A percentile compares a stretch with the other conserved stretches of the same genome.
Evolutionary conservation across 2,113 vertebrate genomes (phyloP).

Genomic region (Euleptes europaea): DNA sequence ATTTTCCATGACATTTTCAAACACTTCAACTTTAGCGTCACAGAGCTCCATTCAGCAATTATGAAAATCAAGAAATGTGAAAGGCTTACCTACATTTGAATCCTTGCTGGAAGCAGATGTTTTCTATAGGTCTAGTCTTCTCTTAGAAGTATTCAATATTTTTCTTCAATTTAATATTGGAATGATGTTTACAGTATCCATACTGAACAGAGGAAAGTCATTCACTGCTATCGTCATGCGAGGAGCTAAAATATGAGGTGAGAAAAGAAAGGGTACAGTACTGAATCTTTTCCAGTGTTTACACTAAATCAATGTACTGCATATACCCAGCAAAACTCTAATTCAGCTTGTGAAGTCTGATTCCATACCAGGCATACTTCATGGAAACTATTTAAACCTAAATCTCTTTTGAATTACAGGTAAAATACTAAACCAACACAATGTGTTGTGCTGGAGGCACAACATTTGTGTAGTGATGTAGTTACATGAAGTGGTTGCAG

Average conservation of each 20-base stretch:
- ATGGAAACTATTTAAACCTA: slow-evolving; percentile 68
- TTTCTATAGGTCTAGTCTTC: slow-evolving; percentile 37
- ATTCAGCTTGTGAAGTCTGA: slow-evolving; percentile 68
- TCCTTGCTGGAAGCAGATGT: neutral
- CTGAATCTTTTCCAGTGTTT: slow-evolving; percentile 54
- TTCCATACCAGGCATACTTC: slow-evolving; percentile 63
- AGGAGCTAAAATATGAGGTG: slow-evolving; percentile 70
- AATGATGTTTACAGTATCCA: neutral
- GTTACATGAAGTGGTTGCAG: slow-evolving; percentile 16
- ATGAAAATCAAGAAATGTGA: slow-evolving; percentile 45
- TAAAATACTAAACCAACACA: slow-evolving; percentile 54
- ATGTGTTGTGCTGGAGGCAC: slow-evolving; percentile 38
- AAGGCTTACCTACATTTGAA: slow-evolving; percentile 52
- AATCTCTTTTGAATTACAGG: slow-evolving; percentile 60
- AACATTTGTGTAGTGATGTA: slow-evolving; percentile 43
- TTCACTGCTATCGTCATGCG: slow-evolving; percentile 60
- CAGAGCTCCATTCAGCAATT: slow-evolving; percentile 47
- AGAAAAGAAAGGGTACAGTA: slow-evolving; percentile 60
- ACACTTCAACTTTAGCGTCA: slow-evolving; percentile 50
- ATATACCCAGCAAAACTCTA: slow-evolving; percentile 55
- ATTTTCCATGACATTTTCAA: slow-evolving; percentile 65
- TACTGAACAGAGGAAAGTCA: slow-evolving; percentile 6
- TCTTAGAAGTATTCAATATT: slow-evolving; percentile 19
- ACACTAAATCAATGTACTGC: slow-evolving; percentile 64
- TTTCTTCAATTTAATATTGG: neutral